Evolutionary conservation across 1,140 invertebrate genomes (phyloP), one percentile per base, ranked within the genome.

Genomic region (Streblospio benedicti): DNA sequence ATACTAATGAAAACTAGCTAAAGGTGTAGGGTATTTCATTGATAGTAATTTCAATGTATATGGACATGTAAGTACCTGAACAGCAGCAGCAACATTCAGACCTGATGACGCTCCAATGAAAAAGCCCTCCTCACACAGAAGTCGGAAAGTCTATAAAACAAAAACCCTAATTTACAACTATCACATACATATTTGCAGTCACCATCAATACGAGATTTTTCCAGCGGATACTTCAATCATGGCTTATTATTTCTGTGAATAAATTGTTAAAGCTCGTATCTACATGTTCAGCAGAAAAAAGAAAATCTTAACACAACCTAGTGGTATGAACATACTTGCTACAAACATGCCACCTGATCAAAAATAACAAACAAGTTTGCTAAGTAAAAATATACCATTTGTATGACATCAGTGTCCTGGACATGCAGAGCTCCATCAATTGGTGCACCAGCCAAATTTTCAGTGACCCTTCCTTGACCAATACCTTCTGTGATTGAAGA

Each of bases 81-180:
- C 70, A 14, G 76, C 76, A 14, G 67, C 75, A 30, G 65, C 65
- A 6, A 78, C 71, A 68, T 78, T 78, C n/a, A 78, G 52, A 23
- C 76, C 76, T 2, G 76, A 73, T 0, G 76, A 76, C 2, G 75
- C 76, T 9, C 76, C 76, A 43, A 77, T 74, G 64, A 76, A 77
- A 45, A 77, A 70, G 16, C 76, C 76, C 62, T 78, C 76, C 59
- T 78, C 75, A 62, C 75, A 67, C 2, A 78, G 60, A 2, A 78
- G 63, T 5, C 70, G 64, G 54, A 78, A 78, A 30, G 73, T 73
- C 70, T 73, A 56, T n/a, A 65, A 63, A 25, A 20, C 25, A 20
- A 16, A 30, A 52, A n/a, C 4, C 23, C 18, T 28, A 51, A 51
- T n/a, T 51, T 6, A 44, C 43, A 2, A 44, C 43, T 44, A 23